Evolutionary conservation across 2,888 invertebrate genomes (phyloP), one percentile per base, ranked within the genome.

Genomic region (Lypha dubia): DNA sequence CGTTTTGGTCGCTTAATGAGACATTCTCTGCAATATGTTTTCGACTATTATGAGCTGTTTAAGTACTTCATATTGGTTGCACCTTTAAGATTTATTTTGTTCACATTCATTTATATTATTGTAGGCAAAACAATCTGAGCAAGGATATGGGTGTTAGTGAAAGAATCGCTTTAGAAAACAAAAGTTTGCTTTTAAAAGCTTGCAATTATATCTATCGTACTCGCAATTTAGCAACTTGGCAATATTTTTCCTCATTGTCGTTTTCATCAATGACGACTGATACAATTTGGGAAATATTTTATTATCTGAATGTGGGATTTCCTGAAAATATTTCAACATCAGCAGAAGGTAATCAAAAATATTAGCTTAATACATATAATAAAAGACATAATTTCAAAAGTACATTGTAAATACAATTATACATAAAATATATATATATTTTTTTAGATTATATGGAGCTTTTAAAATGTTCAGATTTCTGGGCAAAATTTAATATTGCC

Each of bases 241-340:
- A 97, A 90, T 97, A 96, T 92, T 94, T 97, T 87, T 95, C 96
- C 15, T 95, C 95, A 22, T 93, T 96, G 87, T 96, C 97, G 0
- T 96, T 95, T 88, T 92, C 93, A 83, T 92, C 93, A 62, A 93
- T 95, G 35, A 94, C 95, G 11, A 89, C 93, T 0, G 91, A 92
- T 63, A 93, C 94, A 6, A 89, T 95, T n/a, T 95, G 95, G 95
- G 94, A 94, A 88, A 93, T 95, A 77, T 95, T 94, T 89, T 94
- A 94, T 87, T 94, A 94, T 87, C 90, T 95, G 6, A 95, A 95
- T 87, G 92, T 93, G 62, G 94, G 93, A 0, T 94, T 94, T 87
- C 92, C 92, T 44, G 89, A 89, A 13, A 92, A 93, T 70, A 79
- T 90, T 56, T 84, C 83, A 32, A 49, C n/a, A 60, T 63, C 74